Percentiles rank a stretch among this genome's conserved stretches.
Evolutionary conservation across 1,140 invertebrate species (phyloP).

Genomic region (Drosophila sulfurigaster): DNA sequence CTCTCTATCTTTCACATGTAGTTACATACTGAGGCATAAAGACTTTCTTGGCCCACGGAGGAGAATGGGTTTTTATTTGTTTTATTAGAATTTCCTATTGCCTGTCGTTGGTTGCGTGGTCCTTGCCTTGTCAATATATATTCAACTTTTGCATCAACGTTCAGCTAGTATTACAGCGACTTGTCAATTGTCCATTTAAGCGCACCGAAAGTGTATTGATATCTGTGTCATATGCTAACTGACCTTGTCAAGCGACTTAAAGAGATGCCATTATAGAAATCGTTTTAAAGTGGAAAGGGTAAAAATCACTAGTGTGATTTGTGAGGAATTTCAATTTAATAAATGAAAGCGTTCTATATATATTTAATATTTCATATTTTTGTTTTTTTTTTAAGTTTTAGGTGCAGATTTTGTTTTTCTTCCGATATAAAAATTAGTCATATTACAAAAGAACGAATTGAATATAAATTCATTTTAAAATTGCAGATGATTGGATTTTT

Average conservation of each 20-base stretch:
- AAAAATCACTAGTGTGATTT: no score
- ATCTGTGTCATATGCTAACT: background rate
- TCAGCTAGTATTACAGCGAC: constrained; percentile 17
- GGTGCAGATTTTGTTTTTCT: no score
- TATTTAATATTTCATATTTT: no score
- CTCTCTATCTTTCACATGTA: no score
- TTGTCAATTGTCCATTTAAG: constrained; percentile 19
- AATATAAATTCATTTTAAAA: no score
- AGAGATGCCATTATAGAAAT: background rate
- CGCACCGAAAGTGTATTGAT: background rate
- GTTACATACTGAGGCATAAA: background rate
- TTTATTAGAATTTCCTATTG: constrained; percentile 51
- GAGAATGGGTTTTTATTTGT: constrained; percentile 34
- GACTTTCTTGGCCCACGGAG: constrained; percentile 9
- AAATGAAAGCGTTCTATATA: no score
- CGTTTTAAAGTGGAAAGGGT: background rate
- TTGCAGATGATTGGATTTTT: no score
- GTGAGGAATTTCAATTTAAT: no score
- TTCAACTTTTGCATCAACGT: constrained; percentile 1
- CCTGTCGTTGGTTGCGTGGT: constrained; percentile 11
- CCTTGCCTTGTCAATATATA: constrained; percentile 31
- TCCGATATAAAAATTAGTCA: no score
- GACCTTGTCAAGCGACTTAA: background rate
- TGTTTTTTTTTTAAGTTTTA: no score
- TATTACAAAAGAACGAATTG: no score